Conservation (phyloP, 2,113 vertebrate genomes). For the Arizona elegans region DNA sequence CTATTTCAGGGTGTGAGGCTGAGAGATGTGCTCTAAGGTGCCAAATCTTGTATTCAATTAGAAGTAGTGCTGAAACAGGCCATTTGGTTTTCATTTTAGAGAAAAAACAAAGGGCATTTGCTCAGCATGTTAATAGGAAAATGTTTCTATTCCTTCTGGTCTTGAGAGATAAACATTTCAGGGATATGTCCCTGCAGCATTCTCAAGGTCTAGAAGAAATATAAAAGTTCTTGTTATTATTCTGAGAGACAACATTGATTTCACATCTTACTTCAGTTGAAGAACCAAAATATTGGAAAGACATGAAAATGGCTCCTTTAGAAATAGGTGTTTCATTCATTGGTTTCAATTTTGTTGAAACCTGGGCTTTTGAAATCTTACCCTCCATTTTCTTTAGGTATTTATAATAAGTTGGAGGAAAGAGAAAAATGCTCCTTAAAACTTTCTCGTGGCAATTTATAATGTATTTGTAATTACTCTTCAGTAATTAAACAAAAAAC, state of each 20-base stretch:
- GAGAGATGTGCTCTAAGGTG: background rate
- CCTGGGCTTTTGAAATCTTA: background rate
- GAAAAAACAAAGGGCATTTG: background rate
- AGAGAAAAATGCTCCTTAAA: background rate
- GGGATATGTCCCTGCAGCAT: background rate
- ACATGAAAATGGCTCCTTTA: background rate
- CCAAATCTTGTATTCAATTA: background rate
- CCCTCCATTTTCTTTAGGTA: background rate
- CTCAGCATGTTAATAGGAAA: background rate
- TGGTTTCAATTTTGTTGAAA: background rate
- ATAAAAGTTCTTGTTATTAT: background rate
- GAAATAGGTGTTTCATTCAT: background rate
- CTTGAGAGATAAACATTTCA: background rate
- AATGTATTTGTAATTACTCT: background rate
- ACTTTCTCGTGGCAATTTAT: background rate
- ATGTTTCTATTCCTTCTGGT: background rate
- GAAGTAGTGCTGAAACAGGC: background rate
- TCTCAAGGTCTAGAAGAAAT: background rate
- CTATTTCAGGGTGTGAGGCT: background rate
- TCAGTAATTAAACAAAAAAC: background rate
- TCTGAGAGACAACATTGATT: background rate
- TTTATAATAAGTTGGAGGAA: background rate
- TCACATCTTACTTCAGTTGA: background rate
- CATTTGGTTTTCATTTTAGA: background rate
- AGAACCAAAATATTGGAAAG: background rate